phyloP scores from a whole-genome alignment of 2,888 invertebrate genomes.

The Pyrgus malvae region DNA sequence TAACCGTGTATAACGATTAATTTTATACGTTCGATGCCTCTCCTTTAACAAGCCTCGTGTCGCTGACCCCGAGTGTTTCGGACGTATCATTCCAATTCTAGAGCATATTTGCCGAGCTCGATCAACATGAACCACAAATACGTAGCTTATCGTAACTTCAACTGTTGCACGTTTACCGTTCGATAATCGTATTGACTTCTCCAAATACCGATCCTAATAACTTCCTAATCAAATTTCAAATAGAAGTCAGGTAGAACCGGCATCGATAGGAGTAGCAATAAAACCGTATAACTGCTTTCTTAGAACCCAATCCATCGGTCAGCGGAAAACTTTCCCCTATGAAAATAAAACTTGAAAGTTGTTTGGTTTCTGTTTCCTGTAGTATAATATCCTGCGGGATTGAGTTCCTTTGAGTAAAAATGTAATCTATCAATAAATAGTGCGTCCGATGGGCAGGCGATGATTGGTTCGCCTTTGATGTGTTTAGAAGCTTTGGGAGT shows the following conservation, averaged over 20 bases:
- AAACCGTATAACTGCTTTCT: not conserved
- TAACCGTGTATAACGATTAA: conserved; percentile 1
- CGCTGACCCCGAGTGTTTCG: conserved; percentile 1
- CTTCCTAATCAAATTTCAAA: conserved; percentile 7
- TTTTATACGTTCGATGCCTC: not conserved
- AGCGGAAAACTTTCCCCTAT: not conserved
- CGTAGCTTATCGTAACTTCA: conserved; percentile 12
- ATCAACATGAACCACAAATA: conserved; percentile 12
- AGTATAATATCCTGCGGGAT: not conserved
- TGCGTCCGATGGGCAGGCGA: conserved; percentile 2
- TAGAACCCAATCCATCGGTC: not conserved
- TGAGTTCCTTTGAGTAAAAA: not conserved
- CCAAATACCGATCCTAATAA: not conserved
- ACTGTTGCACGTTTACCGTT: conserved; percentile 12
- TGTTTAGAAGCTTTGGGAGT: not conserved
- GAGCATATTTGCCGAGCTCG: conserved; percentile 20
- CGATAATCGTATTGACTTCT: conserved; percentile 11
- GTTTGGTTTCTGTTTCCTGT: conserved; percentile 6
- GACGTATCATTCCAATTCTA: conserved; percentile 1
- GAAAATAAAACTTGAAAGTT: not conserved
- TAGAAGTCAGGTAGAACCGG: not conserved
- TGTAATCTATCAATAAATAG: conserved; percentile 4
- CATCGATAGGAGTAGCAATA: not conserved
- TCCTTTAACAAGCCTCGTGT: not conserved
- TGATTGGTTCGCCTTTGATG: conserved; percentile 10